Evolutionary conservation across 2,888 invertebrate species (phyloP), one percentile per base, ranked within the genome.

Genomic region (Epinotia ramella): DNA sequence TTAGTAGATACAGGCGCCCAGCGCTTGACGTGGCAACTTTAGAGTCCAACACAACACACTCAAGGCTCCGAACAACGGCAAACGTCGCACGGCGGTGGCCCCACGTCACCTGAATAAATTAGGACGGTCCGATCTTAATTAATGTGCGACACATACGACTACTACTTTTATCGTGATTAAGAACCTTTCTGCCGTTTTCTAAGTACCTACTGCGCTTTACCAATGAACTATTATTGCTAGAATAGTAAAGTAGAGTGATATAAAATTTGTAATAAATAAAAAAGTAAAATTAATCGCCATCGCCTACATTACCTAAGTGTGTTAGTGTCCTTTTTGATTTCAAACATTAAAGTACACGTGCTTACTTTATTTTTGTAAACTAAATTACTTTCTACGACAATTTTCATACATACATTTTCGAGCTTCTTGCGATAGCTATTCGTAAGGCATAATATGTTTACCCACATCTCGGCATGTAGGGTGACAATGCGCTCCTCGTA

Each of bases 101-200:
- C 83, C 86, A 83, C 84, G 90, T 89, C 91, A 90, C 90, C 86
- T 91, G 90, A 90, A 91, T 91, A 91, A 91, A 91, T 91, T 89
- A 91, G 88, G 86, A 85, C 84, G 87, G 89, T 88, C 88, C 89
- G 83, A 86, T 84, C 84, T 84, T 91, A 91, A 92, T 92, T 90
- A 91, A 91, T 90, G 91, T 87, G 85, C 85, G 83, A 87, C 86
- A 85, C 83, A 87, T 84, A 81, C 83, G 80, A 81, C 85, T 86
- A 85, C 86, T 86, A 88, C 89, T 88, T 89, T 89, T 88, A 88
- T 86, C 83, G 85, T 89, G 90, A 91, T 91, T 89, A 87, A 91
- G 81, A 85, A 85, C 82, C 83, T 81, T 79, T 80, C 78, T 76
- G 70, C 77, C 69, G 59, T 63, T 60, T 70, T 56, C 62, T 65